Evolutionary conservation across 2,888 invertebrate species (phyloP), one percentile per base, ranked within the genome.

Genomic region (Sarcophaga rosellei): DNA sequence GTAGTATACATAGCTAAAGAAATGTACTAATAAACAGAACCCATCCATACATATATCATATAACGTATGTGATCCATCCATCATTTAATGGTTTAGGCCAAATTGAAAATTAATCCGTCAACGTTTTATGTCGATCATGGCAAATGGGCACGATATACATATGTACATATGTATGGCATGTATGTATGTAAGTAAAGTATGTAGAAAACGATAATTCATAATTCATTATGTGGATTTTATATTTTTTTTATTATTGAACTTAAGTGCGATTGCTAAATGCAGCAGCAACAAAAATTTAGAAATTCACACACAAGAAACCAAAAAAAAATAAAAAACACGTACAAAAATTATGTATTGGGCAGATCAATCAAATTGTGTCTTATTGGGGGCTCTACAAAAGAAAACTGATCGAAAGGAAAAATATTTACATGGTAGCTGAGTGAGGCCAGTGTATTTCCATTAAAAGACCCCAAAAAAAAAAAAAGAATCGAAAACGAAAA

Each of bases 81-180:
- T 91, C 91, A 91, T 91, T 89, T 89, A 89, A 89, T 89, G 89
- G 88, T 89, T 90, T 90, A 90, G 89, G 89, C 90, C 90, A 90
- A 89, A 91, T 90, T 88, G 90, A 89, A 90, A 89, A 91, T 91
- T 92, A 91, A 92, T 91, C 91, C 92, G 90, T 91, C 91, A 91
- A 90, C 84, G 79, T 62, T 8, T 63, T 65, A 86, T 80, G 88
- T 88, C 88, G 88, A 88, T 88, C 88, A 88, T 61, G 61, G 73
- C 70, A 70, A 84, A 47, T 65, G 47, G 23, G 45, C 4, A 66
- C 44, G 44, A 66, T 45, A 8, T n/a, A n/a, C n/a, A n/a, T 66
- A 66, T n/a, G 10, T 47, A 47, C 2, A 47, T 47, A 47, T 47
- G 47, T 12, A 20, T 59, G 70, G n/a, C 15, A 70, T 63, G 35